phyloP scores from a whole-genome alignment of 1,140 invertebrate genomes.

The Cyclargus thomasi region DNA sequence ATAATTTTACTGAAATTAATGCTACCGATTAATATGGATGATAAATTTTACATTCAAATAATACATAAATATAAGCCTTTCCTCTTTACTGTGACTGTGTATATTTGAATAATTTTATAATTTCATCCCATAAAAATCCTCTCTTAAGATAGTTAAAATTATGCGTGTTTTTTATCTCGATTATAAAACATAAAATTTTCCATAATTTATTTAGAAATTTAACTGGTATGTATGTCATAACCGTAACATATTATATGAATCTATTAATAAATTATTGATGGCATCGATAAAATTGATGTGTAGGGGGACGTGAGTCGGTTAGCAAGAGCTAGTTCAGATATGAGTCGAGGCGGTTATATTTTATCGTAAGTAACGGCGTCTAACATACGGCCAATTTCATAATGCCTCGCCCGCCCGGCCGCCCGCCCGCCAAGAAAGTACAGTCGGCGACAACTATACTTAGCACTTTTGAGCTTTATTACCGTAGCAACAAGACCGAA shows the following conservation, averaged over 20 bases:
- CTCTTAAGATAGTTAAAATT: not conserved
- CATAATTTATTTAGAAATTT: constrained; percentile 15
- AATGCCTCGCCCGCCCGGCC: constrained; percentile 64
- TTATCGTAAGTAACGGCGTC: constrained; percentile 71
- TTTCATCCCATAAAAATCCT: not conserved
- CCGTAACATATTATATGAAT: constrained; percentile 22
- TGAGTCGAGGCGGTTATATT: constrained; percentile 68
- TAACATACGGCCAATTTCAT: constrained; percentile 75
- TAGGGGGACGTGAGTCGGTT: constrained; percentile 45
- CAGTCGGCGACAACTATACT: not conserved
- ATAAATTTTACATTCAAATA: not conserved
- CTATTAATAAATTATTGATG: constrained; percentile 51
- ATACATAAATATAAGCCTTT: not conserved
- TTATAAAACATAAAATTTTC: constrained; percentile 10
- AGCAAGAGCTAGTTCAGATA: constrained; percentile 55
- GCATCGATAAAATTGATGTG: constrained; percentile 50
- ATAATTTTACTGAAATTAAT: too few species aligned
- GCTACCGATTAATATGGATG: too few species aligned
- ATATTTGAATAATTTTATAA: not conserved
- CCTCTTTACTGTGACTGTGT: not conserved
- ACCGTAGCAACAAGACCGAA: not conserved
- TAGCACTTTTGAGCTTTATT: not conserved
- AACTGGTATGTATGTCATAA: constrained; percentile 7
- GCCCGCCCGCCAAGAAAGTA: constrained; percentile 62
- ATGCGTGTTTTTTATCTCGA: not conserved